Conservation (phyloP, 2,888 invertebrate species). For the Uloborus plumipes region DNA sequence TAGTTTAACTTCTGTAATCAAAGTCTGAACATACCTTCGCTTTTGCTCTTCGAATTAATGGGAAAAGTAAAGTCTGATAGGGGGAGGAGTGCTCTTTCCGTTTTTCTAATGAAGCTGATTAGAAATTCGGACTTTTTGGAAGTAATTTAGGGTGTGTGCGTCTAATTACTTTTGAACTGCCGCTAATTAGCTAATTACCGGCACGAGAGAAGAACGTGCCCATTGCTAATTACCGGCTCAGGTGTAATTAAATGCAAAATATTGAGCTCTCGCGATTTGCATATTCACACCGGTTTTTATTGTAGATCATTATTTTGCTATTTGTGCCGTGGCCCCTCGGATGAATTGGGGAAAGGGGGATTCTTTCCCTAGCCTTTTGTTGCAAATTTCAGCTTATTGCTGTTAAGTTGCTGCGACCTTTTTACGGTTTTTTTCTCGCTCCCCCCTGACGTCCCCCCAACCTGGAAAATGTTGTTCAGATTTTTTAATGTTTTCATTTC, state of each 20-base stretch:
- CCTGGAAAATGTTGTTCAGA: conserved; percentile 2
- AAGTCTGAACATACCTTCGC: conserved; percentile 58
- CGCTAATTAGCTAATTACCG: conserved; percentile 65
- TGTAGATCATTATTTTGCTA: conserved; percentile 64
- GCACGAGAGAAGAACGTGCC: conserved; percentile 60
- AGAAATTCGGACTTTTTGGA: conserved; percentile 65
- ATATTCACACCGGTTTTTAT: conserved; percentile 64
- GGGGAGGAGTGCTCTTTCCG: conserved; percentile 21
- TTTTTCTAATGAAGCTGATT: conserved; percentile 65
- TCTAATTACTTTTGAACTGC: conserved; percentile 65
- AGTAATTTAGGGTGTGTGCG: conserved; percentile 64
- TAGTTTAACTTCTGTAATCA: conserved; percentile 64
- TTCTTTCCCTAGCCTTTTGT: conserved; percentile 16
- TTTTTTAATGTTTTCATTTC: conserved; percentile 46
- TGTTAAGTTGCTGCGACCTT: conserved; percentile 10
- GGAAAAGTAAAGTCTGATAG: conserved; percentile 20
- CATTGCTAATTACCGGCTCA: conserved; percentile 64
- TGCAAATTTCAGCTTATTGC: conserved; percentile 26
- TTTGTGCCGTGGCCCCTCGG: conserved; percentile 36
- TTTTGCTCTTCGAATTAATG: conserved; percentile 55
- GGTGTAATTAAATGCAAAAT: conserved; percentile 65
- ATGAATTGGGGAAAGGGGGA: neutral
- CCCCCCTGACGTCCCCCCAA: neutral
- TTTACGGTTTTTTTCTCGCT: conserved; percentile 3
- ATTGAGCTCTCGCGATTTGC: conserved; percentile 63